Percentiles rank a stretch among this genome's conserved stretches.
Conservation (phyloP, 2,113 vertebrate genomes). For the Sander vitreus region DNA sequence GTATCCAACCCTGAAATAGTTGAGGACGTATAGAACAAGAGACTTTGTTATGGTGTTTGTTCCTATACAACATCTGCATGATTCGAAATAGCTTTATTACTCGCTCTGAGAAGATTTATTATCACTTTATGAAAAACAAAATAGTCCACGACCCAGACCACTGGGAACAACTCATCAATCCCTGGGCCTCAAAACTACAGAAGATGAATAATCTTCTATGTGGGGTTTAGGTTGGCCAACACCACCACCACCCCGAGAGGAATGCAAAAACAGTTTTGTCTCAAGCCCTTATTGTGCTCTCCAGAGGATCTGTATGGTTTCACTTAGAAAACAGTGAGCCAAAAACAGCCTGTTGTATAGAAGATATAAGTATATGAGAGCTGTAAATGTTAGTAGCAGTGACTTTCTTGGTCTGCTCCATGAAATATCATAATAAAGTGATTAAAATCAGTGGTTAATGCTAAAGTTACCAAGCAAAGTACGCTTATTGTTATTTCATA, state of each 20-base stretch:
- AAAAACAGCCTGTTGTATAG: constrained; percentile 50
- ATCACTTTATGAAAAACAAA: constrained; percentile 81
- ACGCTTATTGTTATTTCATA: constrained; percentile 59
- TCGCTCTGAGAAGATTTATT: constrained; percentile 70
- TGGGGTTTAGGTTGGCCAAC: constrained; percentile 74
- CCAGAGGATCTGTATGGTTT: constrained; percentile 71
- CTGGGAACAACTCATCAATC: constrained; percentile 78
- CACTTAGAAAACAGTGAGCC: constrained; percentile 63
- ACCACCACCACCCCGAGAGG: constrained; percentile 49
- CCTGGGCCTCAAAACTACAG: constrained; percentile 63
- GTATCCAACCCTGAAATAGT: constrained; percentile 51
- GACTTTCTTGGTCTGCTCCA: constrained; percentile 26
- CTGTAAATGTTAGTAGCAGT: constrained; percentile 9
- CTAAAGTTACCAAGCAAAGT: constrained; percentile 39
- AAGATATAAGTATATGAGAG: constrained; percentile 24
- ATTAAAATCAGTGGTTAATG: constrained; percentile 65
- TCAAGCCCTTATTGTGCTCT: constrained; percentile 63
- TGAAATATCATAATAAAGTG: constrained; percentile 32
- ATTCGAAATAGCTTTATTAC: constrained; percentile 80
- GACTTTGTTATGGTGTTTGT: constrained; percentile 57
- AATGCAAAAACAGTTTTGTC: constrained; percentile 72
- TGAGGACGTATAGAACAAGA: constrained; percentile 38
- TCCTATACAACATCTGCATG: constrained; percentile 63
- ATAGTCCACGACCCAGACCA: constrained; percentile 74
- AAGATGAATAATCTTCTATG: constrained; percentile 71